Conservation (phyloP, 2,113 vertebrate species). For the Regulus satrapa region DNA sequence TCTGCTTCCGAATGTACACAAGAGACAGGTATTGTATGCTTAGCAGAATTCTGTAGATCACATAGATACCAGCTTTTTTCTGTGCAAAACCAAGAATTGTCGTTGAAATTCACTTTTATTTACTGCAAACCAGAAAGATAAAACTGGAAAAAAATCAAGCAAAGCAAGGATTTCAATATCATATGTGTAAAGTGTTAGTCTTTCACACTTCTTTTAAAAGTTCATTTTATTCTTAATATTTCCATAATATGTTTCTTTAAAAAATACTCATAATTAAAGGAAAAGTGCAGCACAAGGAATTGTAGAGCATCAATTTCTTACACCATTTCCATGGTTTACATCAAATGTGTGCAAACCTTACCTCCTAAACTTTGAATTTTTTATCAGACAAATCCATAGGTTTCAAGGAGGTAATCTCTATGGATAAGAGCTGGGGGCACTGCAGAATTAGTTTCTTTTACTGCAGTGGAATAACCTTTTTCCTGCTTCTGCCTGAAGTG, state of each 20-base stretch:
- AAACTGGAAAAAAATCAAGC: not conserved
- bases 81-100: not conserved
- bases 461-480: not conserved
- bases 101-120: not conserved
- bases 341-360: not conserved
- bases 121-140: not conserved
- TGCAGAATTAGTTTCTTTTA: not conserved
- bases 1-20: conserved; percentile 94
- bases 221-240: not conserved
- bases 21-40: conserved; percentile 71
- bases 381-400: not conserved
- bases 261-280: not conserved
- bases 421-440: not conserved
- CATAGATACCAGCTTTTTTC: accelerated
- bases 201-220: not conserved
- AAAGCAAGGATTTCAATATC: not conserved
- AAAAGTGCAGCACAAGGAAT: not conserved
- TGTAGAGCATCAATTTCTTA: not conserved
- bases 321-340: not conserved
- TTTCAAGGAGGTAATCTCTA: not conserved
- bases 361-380: not conserved
- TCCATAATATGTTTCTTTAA: not conserved
- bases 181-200: not conserved
- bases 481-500: not conserved
- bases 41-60: not conserved